Conservation (phyloP, 2,113 vertebrate genomes). For the Cinclus cinclus region DNA sequence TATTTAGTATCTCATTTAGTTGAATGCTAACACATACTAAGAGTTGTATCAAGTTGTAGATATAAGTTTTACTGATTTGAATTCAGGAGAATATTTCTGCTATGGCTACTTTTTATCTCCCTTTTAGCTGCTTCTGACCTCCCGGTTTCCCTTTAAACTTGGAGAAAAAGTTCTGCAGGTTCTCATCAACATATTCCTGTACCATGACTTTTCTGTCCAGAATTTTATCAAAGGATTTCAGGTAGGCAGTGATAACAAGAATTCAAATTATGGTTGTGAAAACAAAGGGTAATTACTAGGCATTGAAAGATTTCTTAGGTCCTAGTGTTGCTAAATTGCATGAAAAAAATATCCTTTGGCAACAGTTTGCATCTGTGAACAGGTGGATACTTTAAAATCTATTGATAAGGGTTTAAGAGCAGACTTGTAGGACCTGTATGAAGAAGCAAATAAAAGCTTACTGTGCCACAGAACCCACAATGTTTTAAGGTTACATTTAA, state of each 20-base stretch:
- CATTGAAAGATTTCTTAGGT: background rate
- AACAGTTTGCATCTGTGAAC: background rate
- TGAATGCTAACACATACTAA: background rate
- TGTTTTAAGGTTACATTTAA: background rate
- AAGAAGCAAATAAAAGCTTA: background rate
- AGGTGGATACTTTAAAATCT: background rate
- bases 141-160: conserved; percentile 87
- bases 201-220: conserved; percentile 94
- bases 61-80: background rate
- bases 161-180: conserved; percentile 89
- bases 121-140: conserved; percentile 85
- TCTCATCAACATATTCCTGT: conserved; percentile 92
- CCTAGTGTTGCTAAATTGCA: background rate
- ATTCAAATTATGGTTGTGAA: background rate
- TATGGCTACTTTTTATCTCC: background rate
- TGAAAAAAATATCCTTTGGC: background rate
- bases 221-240: conserved; percentile 96
- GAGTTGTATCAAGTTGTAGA: background rate
- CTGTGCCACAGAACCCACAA: fast-evolving
- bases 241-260: conserved; percentile 71
- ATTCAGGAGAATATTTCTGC: background rate
- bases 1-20: background rate
- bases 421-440: background rate
- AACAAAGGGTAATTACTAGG: background rate
- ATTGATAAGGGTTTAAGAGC: background rate